Base-by-base conservation (phyloP, 2,888 invertebrate genomes). In the Drosophila meridiana region DNA sequence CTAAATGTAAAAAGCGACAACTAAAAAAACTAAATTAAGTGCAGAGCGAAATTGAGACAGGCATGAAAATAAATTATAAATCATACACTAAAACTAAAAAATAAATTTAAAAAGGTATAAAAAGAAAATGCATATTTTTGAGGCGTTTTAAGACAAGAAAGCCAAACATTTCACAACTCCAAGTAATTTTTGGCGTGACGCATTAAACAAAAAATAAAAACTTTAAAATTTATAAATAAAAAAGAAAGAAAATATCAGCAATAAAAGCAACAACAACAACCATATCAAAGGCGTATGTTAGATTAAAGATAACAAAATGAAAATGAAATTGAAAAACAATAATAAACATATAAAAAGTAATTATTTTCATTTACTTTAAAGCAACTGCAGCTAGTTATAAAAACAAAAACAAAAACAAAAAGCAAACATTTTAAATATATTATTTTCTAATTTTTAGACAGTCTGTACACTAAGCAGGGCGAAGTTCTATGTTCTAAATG, bases 181-280 rank as follows among this genome's bases (percentile, higher is more conserved):
- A 89, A 89, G 82, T 77, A 73, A 73, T 75, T 69, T 67, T 73
- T 83, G 88, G 84, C 84, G 76, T 63, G 71, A 79, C 83, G 76
- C 80, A 71, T 81, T 36, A 36, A 34, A 86, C 38, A 69, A 81
- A 80, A 70, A 69, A 57, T 72, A n/a, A 26, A 28, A 71, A 59
- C 28, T 45, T 52, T 64, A 73, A 43, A 70, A 71, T 38, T 38
- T 14, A 69, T 64, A 72, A 61, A 62, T 69, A 70, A 63, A 68
- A 70, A 57, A 55, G 71, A 53, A 61, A 74, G 20, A 69, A 72
- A 69, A 91, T 91, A 91, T 91, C 91, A 91, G 91, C 91, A 91
- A 91, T 92, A 92, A 91, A 89, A 87, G 91, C 92, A 89, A 90
- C 85, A 89, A 89, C 90, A 89, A 90, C 89, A 91, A 91, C 91